Evolutionary conservation across 2,113 vertebrate genomes (phyloP).

Genomic region (Hiodon alosoides): DNA sequence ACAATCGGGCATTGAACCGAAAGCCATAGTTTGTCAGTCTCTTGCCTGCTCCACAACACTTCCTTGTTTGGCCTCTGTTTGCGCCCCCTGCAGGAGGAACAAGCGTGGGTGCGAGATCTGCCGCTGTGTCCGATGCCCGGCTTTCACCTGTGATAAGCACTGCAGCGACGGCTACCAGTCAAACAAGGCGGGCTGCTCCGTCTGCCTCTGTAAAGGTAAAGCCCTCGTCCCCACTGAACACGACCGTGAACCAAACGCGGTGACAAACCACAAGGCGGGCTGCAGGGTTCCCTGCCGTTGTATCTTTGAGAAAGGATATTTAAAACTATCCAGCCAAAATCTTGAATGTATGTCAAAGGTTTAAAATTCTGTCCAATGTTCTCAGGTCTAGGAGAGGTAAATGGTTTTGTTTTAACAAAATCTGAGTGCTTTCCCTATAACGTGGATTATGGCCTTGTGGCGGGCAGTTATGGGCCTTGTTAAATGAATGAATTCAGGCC

Average conservation of each 20-base stretch:
- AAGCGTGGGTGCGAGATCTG: constrained; percentile 76
- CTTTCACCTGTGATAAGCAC: constrained; percentile 68
- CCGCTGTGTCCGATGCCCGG: constrained; percentile 69
- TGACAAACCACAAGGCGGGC: constrained; percentile 53
- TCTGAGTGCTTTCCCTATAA: constrained; percentile 13
- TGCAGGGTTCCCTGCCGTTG: constrained; percentile 38
- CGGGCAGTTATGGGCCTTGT: constrained; percentile 1
- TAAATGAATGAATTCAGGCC: constrained; percentile 19
- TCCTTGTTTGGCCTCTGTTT: neutral
- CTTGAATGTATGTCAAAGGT: constrained; percentile 9
- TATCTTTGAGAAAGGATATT: no score
- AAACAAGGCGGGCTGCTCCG: constrained; percentile 68
- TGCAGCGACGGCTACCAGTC: constrained; percentile 61
- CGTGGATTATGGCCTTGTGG: constrained; percentile 15
- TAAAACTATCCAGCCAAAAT: no score
- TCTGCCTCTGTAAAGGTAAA: constrained; percentile 68
- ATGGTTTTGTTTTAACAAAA: constrained; percentile 17
- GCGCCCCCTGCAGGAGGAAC: constrained; percentile 58
- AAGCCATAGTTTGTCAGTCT: neutral
- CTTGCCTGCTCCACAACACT: constrained; percentile 6
- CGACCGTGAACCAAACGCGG: neutral
- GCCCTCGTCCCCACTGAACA: neutral
- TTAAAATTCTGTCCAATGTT: constrained; percentile 26
- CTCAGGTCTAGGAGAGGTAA: constrained; percentile 12
- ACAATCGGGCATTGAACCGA: neutral